These are phyloP conservation scores for Neotragus moschatus DNA, from an alignment of 2,113 vertebrate species.

Conservation along the genomic window DNA sequence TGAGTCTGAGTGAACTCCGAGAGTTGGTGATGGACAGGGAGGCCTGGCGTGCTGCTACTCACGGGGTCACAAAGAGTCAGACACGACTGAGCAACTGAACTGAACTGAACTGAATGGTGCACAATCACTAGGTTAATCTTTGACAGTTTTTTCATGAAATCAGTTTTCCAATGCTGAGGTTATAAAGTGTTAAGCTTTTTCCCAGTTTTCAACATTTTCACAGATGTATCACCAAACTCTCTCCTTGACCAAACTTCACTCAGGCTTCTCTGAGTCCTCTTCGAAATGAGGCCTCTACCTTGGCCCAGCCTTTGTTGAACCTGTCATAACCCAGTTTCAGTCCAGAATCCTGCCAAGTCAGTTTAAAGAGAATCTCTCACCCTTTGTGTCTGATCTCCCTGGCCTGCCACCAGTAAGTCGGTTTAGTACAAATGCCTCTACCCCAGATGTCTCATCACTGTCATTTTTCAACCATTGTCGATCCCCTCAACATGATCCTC, in stretches of 20 bases:
- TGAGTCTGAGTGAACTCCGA: too few relatives aligned
- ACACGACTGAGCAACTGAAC: too few relatives aligned
- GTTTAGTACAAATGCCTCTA: background rate
- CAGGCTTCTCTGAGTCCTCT: background rate
- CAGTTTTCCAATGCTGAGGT: background rate
- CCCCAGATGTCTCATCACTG: fast-evolving
- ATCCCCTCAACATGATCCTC: background rate
- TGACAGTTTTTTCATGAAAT: background rate
- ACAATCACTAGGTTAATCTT: background rate
- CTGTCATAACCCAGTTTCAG: background rate
- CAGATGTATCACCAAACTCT: background rate
- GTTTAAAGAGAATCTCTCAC: background rate
- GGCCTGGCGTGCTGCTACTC: too few relatives aligned
- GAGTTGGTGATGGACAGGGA: too few relatives aligned
- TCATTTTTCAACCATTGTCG: background rate
- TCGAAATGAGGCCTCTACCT: background rate
- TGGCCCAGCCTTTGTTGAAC: fast-evolving
- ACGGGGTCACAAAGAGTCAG: too few relatives aligned
- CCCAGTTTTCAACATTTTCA: background rate
- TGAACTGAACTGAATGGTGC: too few relatives aligned
- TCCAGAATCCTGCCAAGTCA: background rate
- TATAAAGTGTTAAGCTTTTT: background rate
- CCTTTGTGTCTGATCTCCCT: too few relatives aligned
- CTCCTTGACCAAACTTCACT: background rate
- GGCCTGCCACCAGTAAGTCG: background rate